These are phyloP conservation scores for Aethes cnicana DNA, from an alignment of 2,888 invertebrate genomes.

Conservation along the genomic window DNA sequence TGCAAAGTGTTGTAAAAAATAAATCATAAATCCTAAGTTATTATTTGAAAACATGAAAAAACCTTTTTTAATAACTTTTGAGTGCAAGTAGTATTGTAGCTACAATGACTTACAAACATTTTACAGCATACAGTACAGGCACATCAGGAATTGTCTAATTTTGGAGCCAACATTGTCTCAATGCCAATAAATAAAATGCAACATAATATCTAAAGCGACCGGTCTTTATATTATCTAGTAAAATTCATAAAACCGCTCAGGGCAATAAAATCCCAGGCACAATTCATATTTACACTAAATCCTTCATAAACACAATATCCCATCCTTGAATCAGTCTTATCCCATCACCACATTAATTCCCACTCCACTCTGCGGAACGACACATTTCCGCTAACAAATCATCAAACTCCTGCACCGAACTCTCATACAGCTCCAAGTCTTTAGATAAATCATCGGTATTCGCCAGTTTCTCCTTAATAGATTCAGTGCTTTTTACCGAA, in stretches of 20 bases:
- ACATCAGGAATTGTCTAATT: conserved; percentile 1
- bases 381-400: conserved; percentile 88
- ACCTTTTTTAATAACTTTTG: background rate
- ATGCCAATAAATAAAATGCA: conserved; percentile 9
- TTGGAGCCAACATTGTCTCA: background rate
- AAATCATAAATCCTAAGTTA: no score
- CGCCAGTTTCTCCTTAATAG: conserved; percentile 49
- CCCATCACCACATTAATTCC: conserved; percentile 52
- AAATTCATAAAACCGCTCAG: background rate
- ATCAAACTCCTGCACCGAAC: conserved; percentile 88
- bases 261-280: no score
- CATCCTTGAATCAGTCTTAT: conserved; percentile 43
- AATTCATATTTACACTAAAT: background rate
- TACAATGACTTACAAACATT: background rate
- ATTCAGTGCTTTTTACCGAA: conserved; percentile 44
- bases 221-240: conserved; percentile 1
- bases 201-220: background rate
- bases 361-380: conserved; percentile 84
- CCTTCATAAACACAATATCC: background rate
- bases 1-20: no score
- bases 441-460: conserved; percentile 82
- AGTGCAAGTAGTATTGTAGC: background rate
- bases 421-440: conserved; percentile 89
- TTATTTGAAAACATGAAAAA: no score
- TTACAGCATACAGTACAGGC: conserved; percentile 6